These are phyloP conservation scores for Salvelinus alpinus DNA, from an alignment of 2,113 vertebrate genomes.

Conservation along the genomic window DNA sequence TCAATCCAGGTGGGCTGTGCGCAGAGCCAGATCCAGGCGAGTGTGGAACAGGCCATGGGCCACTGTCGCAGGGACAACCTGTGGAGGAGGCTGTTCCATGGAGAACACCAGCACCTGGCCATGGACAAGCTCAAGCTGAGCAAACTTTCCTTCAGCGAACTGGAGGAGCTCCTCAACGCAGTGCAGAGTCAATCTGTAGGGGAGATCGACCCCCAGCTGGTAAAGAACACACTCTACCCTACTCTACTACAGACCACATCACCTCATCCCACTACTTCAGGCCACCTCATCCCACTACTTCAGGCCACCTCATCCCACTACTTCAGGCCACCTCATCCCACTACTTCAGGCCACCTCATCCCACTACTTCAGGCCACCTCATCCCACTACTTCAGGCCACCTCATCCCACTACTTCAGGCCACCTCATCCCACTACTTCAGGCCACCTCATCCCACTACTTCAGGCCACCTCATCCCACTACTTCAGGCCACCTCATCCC, in stretches of 20 bases:
- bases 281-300: no score
- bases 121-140: constrained; percentile 91
- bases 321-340: no score
- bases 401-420: no score
- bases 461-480: no score
- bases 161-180: constrained; percentile 91
- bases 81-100: constrained; percentile 95
- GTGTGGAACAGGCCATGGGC: constrained; percentile 91
- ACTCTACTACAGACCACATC: not conserved
- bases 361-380: no score
- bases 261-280: no score
- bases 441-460: no score
- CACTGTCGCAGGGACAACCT: constrained; percentile 96
- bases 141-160: constrained; percentile 86
- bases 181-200: constrained; percentile 91
- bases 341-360: no score
- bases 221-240: constrained; percentile 58
- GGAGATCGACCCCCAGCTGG: constrained; percentile 94
- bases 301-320: no score
- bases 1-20: constrained; percentile 75
- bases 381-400: no score
- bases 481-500: no score
- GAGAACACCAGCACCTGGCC: constrained; percentile 89
- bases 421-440: no score
- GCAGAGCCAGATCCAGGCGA: constrained; percentile 83